Evolutionary conservation across 2,888 invertebrate species (phyloP), one percentile per base, ranked within the genome.

Genomic region (Torymus aiolomorphi): DNA sequence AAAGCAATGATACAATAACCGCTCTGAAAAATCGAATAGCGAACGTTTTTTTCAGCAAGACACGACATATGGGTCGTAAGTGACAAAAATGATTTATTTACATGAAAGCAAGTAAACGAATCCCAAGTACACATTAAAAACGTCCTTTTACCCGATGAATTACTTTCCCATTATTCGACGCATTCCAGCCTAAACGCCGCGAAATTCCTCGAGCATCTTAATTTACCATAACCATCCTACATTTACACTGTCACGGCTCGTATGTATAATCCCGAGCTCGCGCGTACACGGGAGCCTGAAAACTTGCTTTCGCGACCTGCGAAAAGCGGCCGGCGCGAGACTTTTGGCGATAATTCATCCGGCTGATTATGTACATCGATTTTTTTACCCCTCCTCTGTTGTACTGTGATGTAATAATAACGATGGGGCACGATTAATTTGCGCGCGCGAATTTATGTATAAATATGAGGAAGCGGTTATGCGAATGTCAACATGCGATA

Each of bases 301-400:
- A 18, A 54, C 51, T 54, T 62, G 69, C 61, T 42, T 31, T 62
- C 67, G 18, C 54, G 59, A 59, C 18, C 49, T 57, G 57, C 20
- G 57, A 57, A 49, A 42, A 42, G 8, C 42, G 8, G 42, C 42
- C 8, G 31, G 52, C 4, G 1, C 13, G 24, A 20, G 49, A 42
- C 76, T 76, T 70, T 76, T 18, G 63, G 62, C 76, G 63, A 76
- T 76, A 76, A 70, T 62, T 76, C 70, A 76, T 42, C 42, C 51
- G 51, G 24, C 70, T 31, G 16, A 42, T 62, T 63, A 31, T 76
- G 42, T 56, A n/a, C 62, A 24, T 66, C 11, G 49, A 31, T 16
- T 52, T 20, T 20, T 20, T 1, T 2, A 20, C 11, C 62, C 13
- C 31, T 54, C 49, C 42, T 52, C 24, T 12, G 13, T 42, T 42